Evolutionary conservation across 2,797 vertebrate species (phyloP).

Genomic region (Cossypha polioptera): DNA sequence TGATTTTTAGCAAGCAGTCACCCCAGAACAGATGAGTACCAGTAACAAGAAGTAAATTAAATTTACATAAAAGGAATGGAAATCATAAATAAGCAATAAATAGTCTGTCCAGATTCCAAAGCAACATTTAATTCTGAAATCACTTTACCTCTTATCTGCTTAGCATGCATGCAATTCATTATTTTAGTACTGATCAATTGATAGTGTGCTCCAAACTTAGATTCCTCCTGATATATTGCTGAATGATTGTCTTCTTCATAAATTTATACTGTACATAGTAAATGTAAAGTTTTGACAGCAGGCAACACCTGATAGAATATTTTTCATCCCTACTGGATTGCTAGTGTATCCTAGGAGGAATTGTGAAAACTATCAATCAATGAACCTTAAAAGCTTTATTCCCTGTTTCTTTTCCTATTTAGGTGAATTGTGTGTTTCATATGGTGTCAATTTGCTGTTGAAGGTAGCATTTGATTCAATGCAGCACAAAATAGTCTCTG

Average conservation of each 20-base stretch:
- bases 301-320: background rate
- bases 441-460: background rate
- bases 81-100: background rate
- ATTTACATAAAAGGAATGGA: background rate
- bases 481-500: background rate
- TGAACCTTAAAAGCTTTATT: background rate
- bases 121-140: background rate
- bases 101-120: background rate
- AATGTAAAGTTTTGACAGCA: background rate
- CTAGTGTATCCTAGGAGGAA: background rate
- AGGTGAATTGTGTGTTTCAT: background rate
- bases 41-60: conserved; percentile 26
- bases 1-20: background rate
- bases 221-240: background rate
- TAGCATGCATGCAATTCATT: background rate
- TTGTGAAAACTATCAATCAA: background rate
- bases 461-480: background rate
- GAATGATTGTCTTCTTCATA: background rate
- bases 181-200: background rate
- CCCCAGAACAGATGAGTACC: background rate
- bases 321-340: background rate
- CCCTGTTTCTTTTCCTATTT: background rate
- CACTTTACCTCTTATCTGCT: background rate
- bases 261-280: background rate
- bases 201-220: background rate